Evolutionary conservation across 2,113 vertebrate species (phyloP), one percentile per base, ranked within the genome.

Genomic region (Ramphastos sulfuratus): DNA sequence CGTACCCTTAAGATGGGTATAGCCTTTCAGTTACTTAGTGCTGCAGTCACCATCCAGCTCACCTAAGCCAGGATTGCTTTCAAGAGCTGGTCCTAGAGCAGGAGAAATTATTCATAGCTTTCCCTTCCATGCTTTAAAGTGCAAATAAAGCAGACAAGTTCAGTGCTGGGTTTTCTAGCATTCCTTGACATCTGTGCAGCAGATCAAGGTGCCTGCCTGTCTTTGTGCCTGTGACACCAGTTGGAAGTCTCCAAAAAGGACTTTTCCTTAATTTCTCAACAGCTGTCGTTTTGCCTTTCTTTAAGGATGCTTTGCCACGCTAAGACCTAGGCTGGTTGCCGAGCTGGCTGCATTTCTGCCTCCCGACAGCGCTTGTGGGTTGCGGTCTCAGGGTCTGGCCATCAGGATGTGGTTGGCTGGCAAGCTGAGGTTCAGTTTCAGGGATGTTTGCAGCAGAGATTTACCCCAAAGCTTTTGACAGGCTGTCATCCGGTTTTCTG

Each of bases 81-180:
- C 70, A 89, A 84, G 35, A 91, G 67, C 60, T 61, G 28, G 24
- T 4, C 25, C 48, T 71, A 63, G 67, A 77, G 54, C 67, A 79
- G 66, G 37, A 76, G 46, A 90, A 70, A 94, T 89, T 82, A 91
- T 91, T 79, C 58, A 20, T 90, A 79, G 72, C 59, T 91, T 79
- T 44, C 24, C 77, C 60, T 90, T 94, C 54, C 48, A 58, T 0
- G 10, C 75, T 93, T 93, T 94, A 66, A 83, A 90, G 33, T 81
- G 65, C 77, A 90, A 94, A 90, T 75, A 88, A 78, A 94, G 77
- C 10, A 2, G 72, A 25, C 83, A 71, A 31, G 46, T 92, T 83
- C 73, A 55, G 39, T n/a, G 35, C 42, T 55, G n/a, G 58, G 16
- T 55, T 92, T 95, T 94, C 37, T 84, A 88, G 33, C 4, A 0